Evolutionary conservation across 2,113 vertebrate genomes (phyloP).

Genomic region (Mesocricetus auratus): DNA sequence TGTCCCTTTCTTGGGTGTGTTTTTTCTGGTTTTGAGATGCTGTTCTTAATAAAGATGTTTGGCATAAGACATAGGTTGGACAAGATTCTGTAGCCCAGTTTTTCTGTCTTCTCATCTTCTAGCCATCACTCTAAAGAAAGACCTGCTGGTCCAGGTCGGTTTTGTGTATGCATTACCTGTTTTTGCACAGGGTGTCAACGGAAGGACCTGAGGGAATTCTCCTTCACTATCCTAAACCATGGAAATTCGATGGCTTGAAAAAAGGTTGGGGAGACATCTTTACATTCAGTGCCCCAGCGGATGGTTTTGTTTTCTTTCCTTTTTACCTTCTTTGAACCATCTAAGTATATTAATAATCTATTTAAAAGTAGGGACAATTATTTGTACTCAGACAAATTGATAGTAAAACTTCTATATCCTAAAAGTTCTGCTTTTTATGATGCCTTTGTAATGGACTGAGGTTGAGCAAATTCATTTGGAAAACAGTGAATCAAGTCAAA

Average conservation of each 20-base stretch:
- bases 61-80: not conserved
- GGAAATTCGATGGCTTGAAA: not conserved
- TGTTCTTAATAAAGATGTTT: not conserved
- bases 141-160: not conserved
- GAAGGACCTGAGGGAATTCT: conserved; percentile 31
- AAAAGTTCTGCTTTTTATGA: not conserved
- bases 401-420: conserved; percentile 30
- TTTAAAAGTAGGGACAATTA: conserved; percentile 9
- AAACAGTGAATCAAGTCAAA: conserved; percentile 23
- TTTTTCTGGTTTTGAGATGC: not conserved
- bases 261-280: not conserved
- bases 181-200: not conserved
- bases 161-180: not conserved
- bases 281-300: too few relatives aligned
- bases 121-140: not conserved
- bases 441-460: not conserved
- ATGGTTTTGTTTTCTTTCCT: not conserved
- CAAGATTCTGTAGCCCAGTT: not conserved
- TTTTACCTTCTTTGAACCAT: not conserved
- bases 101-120: not conserved
- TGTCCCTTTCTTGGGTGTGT: too few relatives aligned
- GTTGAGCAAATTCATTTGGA: not conserved
- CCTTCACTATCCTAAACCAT: not conserved
- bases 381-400: not conserved
- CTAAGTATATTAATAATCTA: not conserved